These are phyloP conservation scores for Calyptommatus sinebrachiatus DNA, from an alignment of 2,113 vertebrate species.

Conservation along the genomic window DNA sequence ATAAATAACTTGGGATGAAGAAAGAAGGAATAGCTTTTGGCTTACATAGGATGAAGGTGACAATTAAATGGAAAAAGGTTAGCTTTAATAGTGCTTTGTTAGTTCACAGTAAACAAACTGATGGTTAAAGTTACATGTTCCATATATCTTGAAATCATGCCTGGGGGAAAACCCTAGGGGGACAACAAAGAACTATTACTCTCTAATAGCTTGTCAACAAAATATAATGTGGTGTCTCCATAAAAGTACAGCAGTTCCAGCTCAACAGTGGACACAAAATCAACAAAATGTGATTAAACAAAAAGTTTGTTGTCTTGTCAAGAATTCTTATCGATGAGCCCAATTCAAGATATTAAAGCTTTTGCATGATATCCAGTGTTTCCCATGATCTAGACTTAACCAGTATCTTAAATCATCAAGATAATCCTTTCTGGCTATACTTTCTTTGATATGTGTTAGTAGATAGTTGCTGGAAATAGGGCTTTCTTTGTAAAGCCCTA, in stretches of 20 bases:
- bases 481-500: too few species aligned
- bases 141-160: neutral
- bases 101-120: neutral
- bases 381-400: too few species aligned
- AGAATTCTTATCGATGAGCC: too few species aligned
- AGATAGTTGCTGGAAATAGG: too few species aligned
- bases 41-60: neutral
- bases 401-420: too few species aligned
- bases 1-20: neutral
- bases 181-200: neutral
- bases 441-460: too few species aligned
- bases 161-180: neutral
- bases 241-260: neutral
- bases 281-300: neutral
- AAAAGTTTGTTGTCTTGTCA: neutral
- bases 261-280: neutral
- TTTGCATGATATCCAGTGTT: too few species aligned
- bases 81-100: neutral
- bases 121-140: neutral
- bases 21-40: neutral
- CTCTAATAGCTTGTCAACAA: neutral
- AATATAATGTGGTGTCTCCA: neutral
- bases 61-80: neutral
- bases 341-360: too few species aligned
- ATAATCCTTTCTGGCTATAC: too few species aligned